Conservation (phyloP, 2,113 vertebrate genomes). For the Girardinichthys multiradiatus region DNA sequence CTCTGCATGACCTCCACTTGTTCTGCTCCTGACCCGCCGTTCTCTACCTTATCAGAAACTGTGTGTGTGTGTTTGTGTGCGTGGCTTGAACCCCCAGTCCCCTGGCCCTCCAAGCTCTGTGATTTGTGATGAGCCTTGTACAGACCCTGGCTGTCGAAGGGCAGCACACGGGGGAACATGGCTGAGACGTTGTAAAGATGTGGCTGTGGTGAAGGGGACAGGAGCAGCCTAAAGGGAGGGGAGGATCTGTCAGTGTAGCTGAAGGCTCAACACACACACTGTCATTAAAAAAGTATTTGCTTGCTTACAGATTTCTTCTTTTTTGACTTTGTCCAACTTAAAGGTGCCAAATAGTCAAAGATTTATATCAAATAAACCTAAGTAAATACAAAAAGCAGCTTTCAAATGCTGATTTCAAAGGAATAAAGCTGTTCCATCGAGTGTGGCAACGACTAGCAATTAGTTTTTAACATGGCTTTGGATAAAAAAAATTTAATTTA, state of each 20-base stretch:
- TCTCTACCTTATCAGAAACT: constrained; percentile 19
- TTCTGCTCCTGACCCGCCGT: constrained; percentile 30
- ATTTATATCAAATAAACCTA: neutral
- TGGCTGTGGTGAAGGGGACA: constrained; percentile 65
- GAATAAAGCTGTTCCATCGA: neutral
- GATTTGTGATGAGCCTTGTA: constrained; percentile 56
- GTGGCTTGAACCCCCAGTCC: neutral
- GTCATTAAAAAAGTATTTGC: neutral
- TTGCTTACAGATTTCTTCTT: neutral
- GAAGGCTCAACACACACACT: constrained; percentile 13
- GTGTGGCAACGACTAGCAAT: no score
- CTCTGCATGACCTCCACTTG: constrained; percentile 68
- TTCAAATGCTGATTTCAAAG: neutral
- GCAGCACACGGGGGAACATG: constrained; percentile 20
- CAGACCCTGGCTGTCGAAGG: constrained; percentile 50
- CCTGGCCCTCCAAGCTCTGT: constrained; percentile 28
- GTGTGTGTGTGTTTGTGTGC: constrained; percentile 37
- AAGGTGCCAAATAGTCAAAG: neutral
- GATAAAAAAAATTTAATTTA: no score
- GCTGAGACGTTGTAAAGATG: constrained; percentile 40
- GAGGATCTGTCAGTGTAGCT: constrained; percentile 62
- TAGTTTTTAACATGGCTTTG: no score
- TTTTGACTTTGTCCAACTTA: neutral
- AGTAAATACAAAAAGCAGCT: neutral
- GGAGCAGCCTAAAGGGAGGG: constrained; percentile 65